Conservation (phyloP, 1,140 invertebrate species). For the Drosophila hydei region DNA sequence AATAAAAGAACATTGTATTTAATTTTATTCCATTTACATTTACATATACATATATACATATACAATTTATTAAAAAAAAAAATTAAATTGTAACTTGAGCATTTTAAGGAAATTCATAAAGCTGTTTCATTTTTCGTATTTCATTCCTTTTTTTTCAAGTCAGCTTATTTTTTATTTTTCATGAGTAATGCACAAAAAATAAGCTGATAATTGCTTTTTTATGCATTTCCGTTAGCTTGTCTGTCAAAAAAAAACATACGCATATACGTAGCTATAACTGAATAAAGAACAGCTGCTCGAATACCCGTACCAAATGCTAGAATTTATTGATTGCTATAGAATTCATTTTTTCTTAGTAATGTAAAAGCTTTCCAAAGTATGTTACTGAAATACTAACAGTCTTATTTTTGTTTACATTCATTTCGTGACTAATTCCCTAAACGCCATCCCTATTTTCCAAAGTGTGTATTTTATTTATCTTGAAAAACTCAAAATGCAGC, state of each 20-base stretch:
- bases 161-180: constrained; percentile 17
- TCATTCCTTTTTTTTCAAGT: constrained; percentile 7
- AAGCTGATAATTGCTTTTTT: constrained; percentile 35
- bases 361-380: no score
- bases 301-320: not conserved
- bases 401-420: not conserved
- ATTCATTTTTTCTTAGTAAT: no score
- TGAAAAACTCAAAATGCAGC: not conserved
- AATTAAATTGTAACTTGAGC: constrained; percentile 12
- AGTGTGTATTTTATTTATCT: not conserved
- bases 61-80: not conserved
- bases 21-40: no score
- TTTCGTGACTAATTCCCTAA: not conserved
- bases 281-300: not conserved
- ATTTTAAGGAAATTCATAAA: constrained; percentile 8
- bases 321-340: no score
- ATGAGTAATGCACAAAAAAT: constrained; percentile 34
- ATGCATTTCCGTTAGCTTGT: constrained; percentile 37
- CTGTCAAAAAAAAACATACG: no score
- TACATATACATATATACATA: not conserved
- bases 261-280: not conserved
- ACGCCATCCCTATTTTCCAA: not conserved
- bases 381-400: no score
- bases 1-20: no score
- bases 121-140: not conserved